A percentile compares a stretch with the other conserved stretches of the same genome.
phyloP scores from a whole-genome alignment of 2,113 vertebrate species.

The Dicrurus megarhynchus region DNA sequence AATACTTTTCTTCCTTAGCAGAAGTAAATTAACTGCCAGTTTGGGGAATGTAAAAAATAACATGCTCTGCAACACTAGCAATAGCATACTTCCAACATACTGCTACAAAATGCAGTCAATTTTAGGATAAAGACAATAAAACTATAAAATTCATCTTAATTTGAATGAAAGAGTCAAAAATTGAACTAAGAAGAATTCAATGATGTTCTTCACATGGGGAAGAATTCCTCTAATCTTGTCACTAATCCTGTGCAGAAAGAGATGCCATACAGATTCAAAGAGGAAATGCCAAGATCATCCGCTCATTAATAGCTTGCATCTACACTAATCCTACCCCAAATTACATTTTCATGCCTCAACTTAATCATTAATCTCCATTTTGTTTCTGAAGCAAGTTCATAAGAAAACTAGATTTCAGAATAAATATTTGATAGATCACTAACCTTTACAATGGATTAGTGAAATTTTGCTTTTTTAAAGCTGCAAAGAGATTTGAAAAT shows the following conservation, averaged over 20 bases:
- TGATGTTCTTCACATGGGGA: not conserved
- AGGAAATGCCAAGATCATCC: not conserved
- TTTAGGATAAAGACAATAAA: not conserved
- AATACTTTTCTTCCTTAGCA: not conserved
- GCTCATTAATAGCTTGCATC: not conserved
- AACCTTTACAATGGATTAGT: slow-evolving; percentile 26
- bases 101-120: not conserved
- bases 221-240: not conserved
- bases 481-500: slow-evolving; percentile 25
- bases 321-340: not conserved
- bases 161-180: not conserved
- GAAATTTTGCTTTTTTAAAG: slow-evolving; percentile 21
- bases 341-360: not conserved
- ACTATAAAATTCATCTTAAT: not conserved
- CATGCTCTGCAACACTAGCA: not conserved
- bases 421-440: not conserved
- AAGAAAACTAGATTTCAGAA: slow-evolving; percentile 4
- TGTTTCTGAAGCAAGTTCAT: slow-evolving; percentile 6
- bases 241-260: not conserved
- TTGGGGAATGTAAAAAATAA: not conserved
- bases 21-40: not conserved
- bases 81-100: not conserved
- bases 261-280: not conserved
- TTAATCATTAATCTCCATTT: not conserved
- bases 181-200: not conserved